Evolutionary conservation across 1,140 invertebrate species (phyloP).

Genomic region (Drosophila aff.): DNA sequence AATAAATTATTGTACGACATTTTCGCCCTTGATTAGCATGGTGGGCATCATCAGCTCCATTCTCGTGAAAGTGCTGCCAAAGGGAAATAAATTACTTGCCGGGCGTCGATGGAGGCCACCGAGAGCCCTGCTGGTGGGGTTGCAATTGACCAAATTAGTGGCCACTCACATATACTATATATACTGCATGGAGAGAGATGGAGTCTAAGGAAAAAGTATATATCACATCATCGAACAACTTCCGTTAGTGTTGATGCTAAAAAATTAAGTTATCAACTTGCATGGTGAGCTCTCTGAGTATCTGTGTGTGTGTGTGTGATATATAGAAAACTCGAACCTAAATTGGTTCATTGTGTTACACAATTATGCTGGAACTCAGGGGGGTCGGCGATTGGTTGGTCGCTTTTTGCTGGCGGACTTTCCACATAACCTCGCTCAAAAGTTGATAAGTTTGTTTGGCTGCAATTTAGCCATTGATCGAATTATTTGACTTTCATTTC

Average conservation of each 20-base stretch:
- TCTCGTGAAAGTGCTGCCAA: constrained; percentile 40
- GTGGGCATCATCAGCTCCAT: constrained; percentile 45
- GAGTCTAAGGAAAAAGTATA: constrained; percentile 1
- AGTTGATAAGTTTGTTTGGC: constrained; percentile 21
- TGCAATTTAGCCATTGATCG: constrained; percentile 30
- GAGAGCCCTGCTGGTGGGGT: background rate
- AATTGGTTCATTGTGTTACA: constrained; percentile 69
- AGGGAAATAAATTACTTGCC: constrained; percentile 72
- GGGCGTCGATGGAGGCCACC: background rate
- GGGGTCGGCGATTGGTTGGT: constrained; percentile 4
- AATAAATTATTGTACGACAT: constrained; percentile 81
- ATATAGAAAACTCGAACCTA: constrained; percentile 41
- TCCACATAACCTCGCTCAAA: constrained; percentile 4
- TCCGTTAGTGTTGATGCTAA: constrained; percentile 33
- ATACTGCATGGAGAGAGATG: background rate
- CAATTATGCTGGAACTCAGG: constrained; percentile 43
- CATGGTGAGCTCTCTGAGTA: background rate
- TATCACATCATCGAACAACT: constrained; percentile 38
- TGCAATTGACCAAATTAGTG: constrained; percentile 56
- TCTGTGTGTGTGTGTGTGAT: constrained; percentile 9
- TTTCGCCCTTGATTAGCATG: constrained; percentile 76
- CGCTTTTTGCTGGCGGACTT: background rate
- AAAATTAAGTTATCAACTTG: constrained; percentile 72
- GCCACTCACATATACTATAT: constrained; percentile 5
- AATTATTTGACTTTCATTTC: constrained; percentile 49